Percentiles rank a stretch among this genome's conserved stretches.
Conservation (phyloP, 2,113 vertebrate species). For the Mus musculus region DNA sequence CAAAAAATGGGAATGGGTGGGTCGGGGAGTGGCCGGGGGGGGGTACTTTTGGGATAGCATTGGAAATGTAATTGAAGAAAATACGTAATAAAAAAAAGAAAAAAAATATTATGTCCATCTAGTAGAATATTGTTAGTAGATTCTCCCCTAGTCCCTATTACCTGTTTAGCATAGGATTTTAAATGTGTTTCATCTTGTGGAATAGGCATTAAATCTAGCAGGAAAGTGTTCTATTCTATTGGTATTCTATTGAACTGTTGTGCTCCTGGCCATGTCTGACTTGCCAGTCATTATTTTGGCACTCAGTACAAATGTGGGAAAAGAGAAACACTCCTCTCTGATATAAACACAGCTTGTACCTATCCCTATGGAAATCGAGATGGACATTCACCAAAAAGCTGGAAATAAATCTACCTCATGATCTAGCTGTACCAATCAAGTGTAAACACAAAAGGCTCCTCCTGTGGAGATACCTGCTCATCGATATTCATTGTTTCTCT, state of each 20-base stretch:
- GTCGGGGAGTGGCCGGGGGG: no score
- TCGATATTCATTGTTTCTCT: neutral
- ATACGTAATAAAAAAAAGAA: no score
- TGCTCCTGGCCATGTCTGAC: no score
- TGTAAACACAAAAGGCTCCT: neutral
- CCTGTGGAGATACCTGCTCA: neutral
- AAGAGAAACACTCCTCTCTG: neutral
- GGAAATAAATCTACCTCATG: neutral
- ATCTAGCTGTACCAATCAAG: neutral
- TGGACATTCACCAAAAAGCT: neutral
- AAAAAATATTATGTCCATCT: neutral
- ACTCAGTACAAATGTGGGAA: neutral
- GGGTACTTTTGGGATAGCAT: no score
- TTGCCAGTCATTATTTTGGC: neutral
- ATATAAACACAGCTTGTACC: neutral
- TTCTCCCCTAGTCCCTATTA: neutral
- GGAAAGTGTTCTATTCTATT: neutral
- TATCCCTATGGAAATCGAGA: neutral
- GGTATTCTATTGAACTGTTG: neutral
- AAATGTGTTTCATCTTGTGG: neutral
- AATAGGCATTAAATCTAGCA: neutral
- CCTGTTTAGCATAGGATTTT: neutral
- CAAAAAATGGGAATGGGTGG: no score
- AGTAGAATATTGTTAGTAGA: neutral
- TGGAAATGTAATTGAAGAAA: no score